Evolutionary conservation across 2,113 vertebrate genomes (phyloP), one percentile per base, ranked within the genome.

Genomic region (Seriola dumerili): DNA sequence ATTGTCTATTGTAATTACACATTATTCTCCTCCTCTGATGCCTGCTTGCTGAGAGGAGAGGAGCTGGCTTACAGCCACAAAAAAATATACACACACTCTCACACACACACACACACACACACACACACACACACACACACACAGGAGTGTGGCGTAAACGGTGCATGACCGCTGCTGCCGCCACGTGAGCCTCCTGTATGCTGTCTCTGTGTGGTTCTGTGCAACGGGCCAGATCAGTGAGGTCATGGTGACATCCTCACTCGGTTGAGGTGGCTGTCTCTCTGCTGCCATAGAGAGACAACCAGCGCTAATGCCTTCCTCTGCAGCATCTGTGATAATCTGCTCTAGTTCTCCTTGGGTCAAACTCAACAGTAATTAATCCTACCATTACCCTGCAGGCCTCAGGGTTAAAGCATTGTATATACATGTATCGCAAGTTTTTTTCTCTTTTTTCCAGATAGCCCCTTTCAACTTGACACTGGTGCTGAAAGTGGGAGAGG

Each of bases 1-100:
- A 94, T 86, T 91, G 94, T 95, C 94, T 91, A 83, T 95, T 95
- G 89, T 95, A 95, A 96, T 95, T 94, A 95, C 85, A 66, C 84
- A 91, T 90, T 92, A 94, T 93, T 93, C 85, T 84, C 67, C 76
- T 92, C 73, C 85, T 89, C 78, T 89, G 86, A 90, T 61, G 80
- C 72, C 72, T 76, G 82, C 87, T 70, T 84, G 86, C 89, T 84
- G 80, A 70, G 84, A 76, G 81, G 63, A 85, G 77, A 88, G 63
- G 65, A 82, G 34, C 55, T 42, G 81, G 80, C 72, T 83, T 73
- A 50, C 32, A 48, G 73, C 57, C 55, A 34, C 63, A 5, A 46
- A 59, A 48, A 63, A 23, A 6, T 5, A 36, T 4, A 36, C 34
- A 36, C 34, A 36, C 34, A 5, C 34, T 36, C 34, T 36, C 40